These are phyloP conservation scores for Macropus fuliginosus DNA, from an alignment of 2,797 vertebrate genomes.

Conservation along the genomic window DNA sequence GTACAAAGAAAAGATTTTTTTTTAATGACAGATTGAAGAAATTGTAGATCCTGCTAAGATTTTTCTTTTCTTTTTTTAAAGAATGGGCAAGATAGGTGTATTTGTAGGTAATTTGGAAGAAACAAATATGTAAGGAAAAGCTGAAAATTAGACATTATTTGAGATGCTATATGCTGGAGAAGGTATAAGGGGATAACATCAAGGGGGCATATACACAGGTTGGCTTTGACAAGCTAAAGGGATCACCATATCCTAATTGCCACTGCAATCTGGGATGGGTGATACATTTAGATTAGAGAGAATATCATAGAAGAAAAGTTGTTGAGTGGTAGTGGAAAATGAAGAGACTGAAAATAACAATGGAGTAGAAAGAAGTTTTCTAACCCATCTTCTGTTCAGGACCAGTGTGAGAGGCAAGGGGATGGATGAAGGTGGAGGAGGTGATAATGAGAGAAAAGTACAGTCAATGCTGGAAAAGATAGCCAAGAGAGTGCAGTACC, in stretches of 20 bases:
- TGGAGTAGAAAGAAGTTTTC: neutral
- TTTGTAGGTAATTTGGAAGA: neutral
- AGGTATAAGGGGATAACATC: neutral
- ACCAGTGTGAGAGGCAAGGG: fast-evolving
- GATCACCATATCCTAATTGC: neutral
- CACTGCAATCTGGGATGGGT: neutral
- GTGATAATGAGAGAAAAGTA: neutral
- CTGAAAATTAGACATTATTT: neutral
- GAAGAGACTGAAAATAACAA: neutral
- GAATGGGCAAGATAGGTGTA: neutral
- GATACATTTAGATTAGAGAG: neutral
- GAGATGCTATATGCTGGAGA: neutral
- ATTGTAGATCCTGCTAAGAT: neutral
- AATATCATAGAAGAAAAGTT: neutral
- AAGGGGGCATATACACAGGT: neutral
- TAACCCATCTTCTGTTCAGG: neutral
- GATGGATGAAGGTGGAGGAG: neutral
- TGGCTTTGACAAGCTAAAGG: neutral
- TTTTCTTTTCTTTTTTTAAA: neutral
- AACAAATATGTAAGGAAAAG: neutral
- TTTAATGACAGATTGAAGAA: neutral
- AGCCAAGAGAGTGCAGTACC: neutral
- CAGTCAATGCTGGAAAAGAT: neutral
- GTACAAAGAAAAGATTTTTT: no score
- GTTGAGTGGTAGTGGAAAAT: neutral